These are phyloP conservation scores for Platerodrilus igneus DNA, from an alignment of 2,888 invertebrate genomes.

Conservation along the genomic window DNA sequence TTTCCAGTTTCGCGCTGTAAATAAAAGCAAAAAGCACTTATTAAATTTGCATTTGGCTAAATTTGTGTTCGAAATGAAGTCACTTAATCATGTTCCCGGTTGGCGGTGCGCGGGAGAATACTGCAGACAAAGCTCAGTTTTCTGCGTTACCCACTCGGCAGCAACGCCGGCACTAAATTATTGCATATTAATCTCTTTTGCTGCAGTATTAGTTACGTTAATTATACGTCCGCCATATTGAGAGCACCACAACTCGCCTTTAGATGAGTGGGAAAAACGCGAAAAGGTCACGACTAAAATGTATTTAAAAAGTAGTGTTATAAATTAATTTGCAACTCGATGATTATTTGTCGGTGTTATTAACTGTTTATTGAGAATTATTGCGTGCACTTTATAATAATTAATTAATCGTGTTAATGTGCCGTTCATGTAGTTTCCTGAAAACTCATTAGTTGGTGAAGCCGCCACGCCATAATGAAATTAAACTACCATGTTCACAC, in stretches of 20 bases:
- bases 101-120: constrained; percentile 37
- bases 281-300: too few relatives aligned
- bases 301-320: too few relatives aligned
- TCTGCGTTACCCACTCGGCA: constrained; percentile 44
- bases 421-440: too few relatives aligned
- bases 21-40: constrained; percentile 45
- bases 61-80: constrained; percentile 49
- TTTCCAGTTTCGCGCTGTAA: constrained; percentile 24
- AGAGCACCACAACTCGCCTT: too few relatives aligned
- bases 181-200: constrained; percentile 50
- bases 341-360: too few relatives aligned
- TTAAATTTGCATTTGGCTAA: constrained; percentile 50
- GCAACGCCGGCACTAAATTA: constrained; percentile 47
- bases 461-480: too few relatives aligned
- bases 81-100: constrained; percentile 46
- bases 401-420: too few relatives aligned
- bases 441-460: too few relatives aligned
- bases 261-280: too few relatives aligned
- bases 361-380: constrained; percentile 36
- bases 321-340: too few relatives aligned
- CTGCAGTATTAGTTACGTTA: constrained; percentile 51
- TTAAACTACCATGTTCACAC: too few relatives aligned
- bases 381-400: constrained; percentile 37
- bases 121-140: constrained; percentile 46
- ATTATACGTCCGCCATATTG: constrained; percentile 47